Conservation (phyloP, 2,888 invertebrate genomes). For the Slavum lentiscoides region DNA sequence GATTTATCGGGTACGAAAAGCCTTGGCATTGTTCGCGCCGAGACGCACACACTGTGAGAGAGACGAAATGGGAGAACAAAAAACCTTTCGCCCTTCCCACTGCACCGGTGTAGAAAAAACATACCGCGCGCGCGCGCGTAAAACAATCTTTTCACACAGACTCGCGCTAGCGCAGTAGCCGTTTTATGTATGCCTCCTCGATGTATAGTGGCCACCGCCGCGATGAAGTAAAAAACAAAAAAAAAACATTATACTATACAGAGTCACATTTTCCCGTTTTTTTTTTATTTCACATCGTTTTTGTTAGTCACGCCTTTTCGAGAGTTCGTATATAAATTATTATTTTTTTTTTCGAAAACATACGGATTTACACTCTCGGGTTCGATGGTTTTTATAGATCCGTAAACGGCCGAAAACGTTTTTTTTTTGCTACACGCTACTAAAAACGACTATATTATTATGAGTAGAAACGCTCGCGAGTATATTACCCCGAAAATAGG, state of each 20-base stretch:
- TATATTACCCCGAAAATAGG: background rate
- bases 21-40: slow-evolving; percentile 22
- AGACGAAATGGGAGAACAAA: background rate
- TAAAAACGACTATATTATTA: slow-evolving; percentile 18
- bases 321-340: slow-evolving; percentile 25
- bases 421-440: background rate
- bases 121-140: slow-evolving; percentile 31
- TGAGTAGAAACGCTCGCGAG: background rate
- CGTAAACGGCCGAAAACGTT: slow-evolving; percentile 39
- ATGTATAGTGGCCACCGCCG: too few species aligned
- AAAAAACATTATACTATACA: background rate
- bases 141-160: slow-evolving; percentile 50
- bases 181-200: too few species aligned
- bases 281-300: slow-evolving; percentile 41
- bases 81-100: too few species aligned
- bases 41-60: too few species aligned
- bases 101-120: slow-evolving; percentile 26
- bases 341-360: background rate
- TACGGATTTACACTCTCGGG: slow-evolving; percentile 15
- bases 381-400: slow-evolving; percentile 25
- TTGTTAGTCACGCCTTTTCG: slow-evolving; percentile 46
- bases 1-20: slow-evolving; percentile 48
- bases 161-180: too few species aligned
- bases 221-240: slow-evolving; percentile 44
- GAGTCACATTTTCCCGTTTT: slow-evolving; percentile 44